These are phyloP conservation scores for Willisornis vidua DNA, from an alignment of 2,113 vertebrate genomes.

Conservation along the genomic window DNA sequence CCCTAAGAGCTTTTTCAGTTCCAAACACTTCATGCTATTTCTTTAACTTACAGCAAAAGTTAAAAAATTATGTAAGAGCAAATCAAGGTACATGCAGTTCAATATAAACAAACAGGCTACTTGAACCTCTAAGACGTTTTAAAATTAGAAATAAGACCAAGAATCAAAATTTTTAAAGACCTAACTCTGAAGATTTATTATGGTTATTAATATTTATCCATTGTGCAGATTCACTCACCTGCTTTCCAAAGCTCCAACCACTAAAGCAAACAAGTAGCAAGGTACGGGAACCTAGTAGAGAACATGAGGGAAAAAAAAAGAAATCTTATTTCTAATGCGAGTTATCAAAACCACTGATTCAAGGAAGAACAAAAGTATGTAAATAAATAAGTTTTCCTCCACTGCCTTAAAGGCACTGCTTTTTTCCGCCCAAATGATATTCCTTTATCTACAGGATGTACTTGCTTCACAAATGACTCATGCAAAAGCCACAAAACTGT, in stretches of 20 bases:
- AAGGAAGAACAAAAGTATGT: neutral
- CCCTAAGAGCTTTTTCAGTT: neutral
- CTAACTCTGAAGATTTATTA: neutral
- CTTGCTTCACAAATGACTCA: neutral
- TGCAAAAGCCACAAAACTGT: neutral
- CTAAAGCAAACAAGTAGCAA: constrained; percentile 92
- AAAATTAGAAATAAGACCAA: neutral
- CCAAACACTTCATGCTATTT: neutral
- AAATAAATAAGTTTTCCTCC: neutral
- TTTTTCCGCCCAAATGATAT: neutral
- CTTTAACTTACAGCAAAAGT: neutral
- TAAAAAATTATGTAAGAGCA: neutral
- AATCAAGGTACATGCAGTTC: neutral
- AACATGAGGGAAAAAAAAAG: neutral
- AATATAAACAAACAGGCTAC: neutral
- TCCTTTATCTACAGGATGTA: neutral
- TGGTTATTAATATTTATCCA: neutral
- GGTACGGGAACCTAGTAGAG: constrained; percentile 88
- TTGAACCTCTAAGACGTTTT: neutral
- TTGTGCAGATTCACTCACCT: constrained; percentile 77
- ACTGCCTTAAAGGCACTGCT: neutral
- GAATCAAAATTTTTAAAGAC: neutral
- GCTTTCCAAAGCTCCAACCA: constrained; percentile 93
- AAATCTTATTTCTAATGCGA: neutral
- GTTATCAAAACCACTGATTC: neutral